Base-by-base conservation (phyloP, 30 jellyfish, hydroid and myxozoan species). In the Rhopilema esculentum region DNA sequence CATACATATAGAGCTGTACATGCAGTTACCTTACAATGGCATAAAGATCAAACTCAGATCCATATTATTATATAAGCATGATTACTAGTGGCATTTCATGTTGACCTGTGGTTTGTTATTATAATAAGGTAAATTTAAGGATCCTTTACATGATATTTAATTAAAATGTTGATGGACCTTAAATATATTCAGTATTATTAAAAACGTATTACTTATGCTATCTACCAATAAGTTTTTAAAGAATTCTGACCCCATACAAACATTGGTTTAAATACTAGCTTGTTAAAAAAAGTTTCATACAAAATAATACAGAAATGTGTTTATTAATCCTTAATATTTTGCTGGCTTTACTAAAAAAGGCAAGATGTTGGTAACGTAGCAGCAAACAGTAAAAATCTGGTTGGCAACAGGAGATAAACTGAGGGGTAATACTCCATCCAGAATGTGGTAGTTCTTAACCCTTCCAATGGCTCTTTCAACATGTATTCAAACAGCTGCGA, bases 391-490 rank as follows among this genome's bases (percentile, higher is more conserved):
- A 21, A 66, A 83, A 50, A 83, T 69, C 30, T 69, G 86, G 52
- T 83, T 83, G 26, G 88, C 77, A n/a, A 57, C 28, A 49, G 88
- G 53, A 25, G 12, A 21, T 40, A 83, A 27, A 17, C 62, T 18
- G 19, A 83, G 24, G 66, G 91, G 88, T 17, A 78, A 24, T 32
- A 24, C 1, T 16, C 75, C 74, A 52, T 83, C 64, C 22, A 83
- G 75, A n/a, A 85, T 85, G 28, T 49, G 84, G 72, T 74, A 85
- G 32, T 75, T 85, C 69, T 72, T 85, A 52, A 85, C 62, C 0
- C 90, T 85, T 29, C 90, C 90, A 16, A 72, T 83, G 1, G 92
- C 92, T 21, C 66, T 27, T 50, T 72, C 90, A 6, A 72, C 83
- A 85, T 72, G 85, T 0, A 85, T 85, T 53, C 90, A 16, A 21